Evolutionary conservation across 2,113 vertebrate genomes (phyloP).

Genomic region (Mesembrinibis cayennensis): DNA sequence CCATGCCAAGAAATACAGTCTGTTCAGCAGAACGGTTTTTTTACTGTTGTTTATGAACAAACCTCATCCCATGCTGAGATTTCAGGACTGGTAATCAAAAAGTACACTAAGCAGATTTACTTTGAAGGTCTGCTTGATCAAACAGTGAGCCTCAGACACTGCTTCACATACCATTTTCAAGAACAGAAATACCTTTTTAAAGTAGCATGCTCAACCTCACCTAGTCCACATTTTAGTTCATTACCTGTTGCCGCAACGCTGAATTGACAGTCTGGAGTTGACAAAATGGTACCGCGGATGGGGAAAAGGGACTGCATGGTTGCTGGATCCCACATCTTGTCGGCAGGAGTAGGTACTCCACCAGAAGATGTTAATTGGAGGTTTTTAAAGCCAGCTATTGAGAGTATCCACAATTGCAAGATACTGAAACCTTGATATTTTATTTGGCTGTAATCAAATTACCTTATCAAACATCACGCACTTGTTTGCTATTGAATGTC

Average conservation of each 20-base stretch:
- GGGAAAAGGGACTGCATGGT: not conserved
- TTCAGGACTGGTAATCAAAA: not conserved
- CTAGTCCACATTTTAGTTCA: not conserved
- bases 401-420: not conserved
- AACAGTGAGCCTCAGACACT: not conserved
- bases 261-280: not conserved
- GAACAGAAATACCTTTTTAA: not conserved
- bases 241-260: not conserved
- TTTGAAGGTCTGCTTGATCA: not conserved
- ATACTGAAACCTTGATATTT: not conserved
- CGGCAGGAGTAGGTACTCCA: not conserved
- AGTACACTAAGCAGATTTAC: not conserved
- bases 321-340: fast-evolving
- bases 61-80: not conserved
- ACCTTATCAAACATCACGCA: not conserved
- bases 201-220: not conserved
- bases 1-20: not conserved
- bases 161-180: not conserved
- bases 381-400: not conserved
- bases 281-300: not conserved
- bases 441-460: not conserved
- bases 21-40: not conserved
- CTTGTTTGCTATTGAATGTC: not conserved
- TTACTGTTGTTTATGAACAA: not conserved
- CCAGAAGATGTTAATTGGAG: not conserved